Conservation (phyloP, 2,888 invertebrate genomes). For the Doris montereyensis region DNA sequence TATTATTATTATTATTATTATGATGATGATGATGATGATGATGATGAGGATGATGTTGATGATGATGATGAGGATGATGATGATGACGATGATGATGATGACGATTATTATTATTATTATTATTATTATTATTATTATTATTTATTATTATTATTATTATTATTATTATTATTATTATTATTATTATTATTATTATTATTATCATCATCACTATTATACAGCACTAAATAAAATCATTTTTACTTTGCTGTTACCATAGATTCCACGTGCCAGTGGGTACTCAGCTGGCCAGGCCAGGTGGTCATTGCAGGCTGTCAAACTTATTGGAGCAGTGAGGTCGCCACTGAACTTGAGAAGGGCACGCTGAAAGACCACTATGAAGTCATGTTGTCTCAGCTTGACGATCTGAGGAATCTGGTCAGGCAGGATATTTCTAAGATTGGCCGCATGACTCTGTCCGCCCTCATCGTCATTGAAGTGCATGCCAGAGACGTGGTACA, state of each 20-base stretch:
- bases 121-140: too few relatives aligned
- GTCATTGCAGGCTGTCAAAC: constrained; percentile 83
- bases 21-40: too few relatives aligned
- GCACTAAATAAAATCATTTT: neutral
- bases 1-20: too few relatives aligned
- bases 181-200: neutral
- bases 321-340: constrained; percentile 83
- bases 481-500: constrained; percentile 85
- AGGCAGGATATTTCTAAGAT: constrained; percentile 80
- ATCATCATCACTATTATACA: neutral
- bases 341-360: constrained; percentile 77
- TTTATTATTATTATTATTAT: too few relatives aligned
- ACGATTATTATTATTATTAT: too few relatives aligned
- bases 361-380: constrained; percentile 69
- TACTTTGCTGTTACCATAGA: constrained; percentile 53
- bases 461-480: constrained; percentile 86
- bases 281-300: constrained; percentile 86
- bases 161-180: too few relatives aligned
- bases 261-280: constrained; percentile 80
- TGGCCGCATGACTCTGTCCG: constrained; percentile 83
- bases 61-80: too few relatives aligned
- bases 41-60: too few relatives aligned
- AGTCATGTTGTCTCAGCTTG: constrained; percentile 76
- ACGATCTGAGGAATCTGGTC: constrained; percentile 81
- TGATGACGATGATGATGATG: too few relatives aligned